phyloP scores from a whole-genome alignment of 2,113 vertebrate genomes.

The Chrysochloris asiatica region DNA sequence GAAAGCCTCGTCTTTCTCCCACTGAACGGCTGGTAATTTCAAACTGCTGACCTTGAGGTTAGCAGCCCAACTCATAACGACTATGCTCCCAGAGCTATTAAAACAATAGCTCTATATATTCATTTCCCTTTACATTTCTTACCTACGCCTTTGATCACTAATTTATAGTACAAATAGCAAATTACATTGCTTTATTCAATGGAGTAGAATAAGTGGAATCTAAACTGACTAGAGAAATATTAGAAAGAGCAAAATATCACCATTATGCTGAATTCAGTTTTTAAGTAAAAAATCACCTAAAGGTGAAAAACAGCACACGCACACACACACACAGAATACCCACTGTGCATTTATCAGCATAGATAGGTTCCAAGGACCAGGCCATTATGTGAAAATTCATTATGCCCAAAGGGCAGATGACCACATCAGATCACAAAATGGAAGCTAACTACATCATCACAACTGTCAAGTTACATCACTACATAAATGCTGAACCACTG shows the following conservation, averaged over 20 bases:
- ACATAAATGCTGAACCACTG: neutral
- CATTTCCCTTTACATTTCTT: neutral
- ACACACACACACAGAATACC: no score
- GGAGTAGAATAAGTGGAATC: neutral
- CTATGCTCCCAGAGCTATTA: no score
- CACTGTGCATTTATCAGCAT: no score
- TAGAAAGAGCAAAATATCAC: neutral
- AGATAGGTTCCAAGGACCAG: neutral
- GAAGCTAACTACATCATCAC: neutral
- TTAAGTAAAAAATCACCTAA: neutral
- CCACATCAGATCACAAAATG: neutral
- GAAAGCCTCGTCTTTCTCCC: no score
- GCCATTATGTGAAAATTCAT: neutral
- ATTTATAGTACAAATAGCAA: neutral
- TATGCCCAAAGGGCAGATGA: neutral
- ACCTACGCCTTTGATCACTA: neutral
- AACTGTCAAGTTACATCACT: neutral
- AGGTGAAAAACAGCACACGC: no score
- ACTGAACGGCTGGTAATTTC: no score
- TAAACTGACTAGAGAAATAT: neutral
- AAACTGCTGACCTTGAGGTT: no score
- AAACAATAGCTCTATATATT: constrained; percentile 13
- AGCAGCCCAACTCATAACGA: no score
- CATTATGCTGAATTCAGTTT: neutral
- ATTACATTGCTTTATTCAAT: neutral